Percentiles rank a stretch among this genome's conserved stretches.
Conservation (phyloP, 2,113 vertebrate genomes). For the Chloroceryle aenea region DNA sequence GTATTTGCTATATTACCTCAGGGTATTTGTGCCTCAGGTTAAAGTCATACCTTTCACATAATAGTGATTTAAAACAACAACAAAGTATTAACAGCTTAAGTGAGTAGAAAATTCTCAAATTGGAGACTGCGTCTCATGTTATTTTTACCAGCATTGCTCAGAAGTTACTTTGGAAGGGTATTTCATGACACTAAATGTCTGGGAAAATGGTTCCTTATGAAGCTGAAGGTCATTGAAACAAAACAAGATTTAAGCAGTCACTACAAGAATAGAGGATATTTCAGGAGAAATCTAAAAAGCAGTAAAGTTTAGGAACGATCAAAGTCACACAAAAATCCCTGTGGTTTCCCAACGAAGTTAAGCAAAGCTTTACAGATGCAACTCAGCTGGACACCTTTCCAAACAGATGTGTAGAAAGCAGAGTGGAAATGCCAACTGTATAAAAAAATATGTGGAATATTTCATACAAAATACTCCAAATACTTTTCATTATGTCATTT, state of each 20-base stretch:
- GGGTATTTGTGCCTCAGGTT: neutral
- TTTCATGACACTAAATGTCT: neutral
- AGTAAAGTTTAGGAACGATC: neutral
- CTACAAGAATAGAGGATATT: neutral
- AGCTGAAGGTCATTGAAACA: neutral
- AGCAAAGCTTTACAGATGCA: neutral
- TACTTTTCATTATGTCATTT: constrained; percentile 78
- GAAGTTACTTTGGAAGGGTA: neutral
- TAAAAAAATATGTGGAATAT: neutral
- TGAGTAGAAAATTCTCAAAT: neutral
- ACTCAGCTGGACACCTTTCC: neutral
- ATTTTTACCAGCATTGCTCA: neutral
- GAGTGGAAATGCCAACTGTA: neutral
- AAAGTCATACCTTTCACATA: neutral
- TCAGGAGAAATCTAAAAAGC: neutral
- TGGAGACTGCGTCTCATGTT: neutral
- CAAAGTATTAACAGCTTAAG: neutral
- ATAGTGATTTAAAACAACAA: neutral
- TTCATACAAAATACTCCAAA: constrained; percentile 62
- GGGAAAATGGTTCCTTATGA: neutral
- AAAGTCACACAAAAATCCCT: neutral
- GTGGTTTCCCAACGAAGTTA: neutral
- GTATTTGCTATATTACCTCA: neutral
- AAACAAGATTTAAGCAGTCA: neutral
- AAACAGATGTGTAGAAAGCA: rapidly evolving